Base-by-base conservation (phyloP, 2,113 vertebrate species). In the Panthera tigris region DNA sequence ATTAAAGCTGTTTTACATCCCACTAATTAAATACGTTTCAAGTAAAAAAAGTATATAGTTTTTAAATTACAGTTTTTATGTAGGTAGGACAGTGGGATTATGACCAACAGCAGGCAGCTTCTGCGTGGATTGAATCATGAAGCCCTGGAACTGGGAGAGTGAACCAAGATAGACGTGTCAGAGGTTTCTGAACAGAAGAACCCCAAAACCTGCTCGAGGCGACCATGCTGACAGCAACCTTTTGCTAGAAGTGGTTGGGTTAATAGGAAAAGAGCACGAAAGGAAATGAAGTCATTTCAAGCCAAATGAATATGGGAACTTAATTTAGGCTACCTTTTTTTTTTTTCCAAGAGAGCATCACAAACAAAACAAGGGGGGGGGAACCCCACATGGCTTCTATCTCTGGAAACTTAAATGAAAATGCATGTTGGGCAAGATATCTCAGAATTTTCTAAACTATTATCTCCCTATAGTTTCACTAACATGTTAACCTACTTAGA, bases 401-500 rank as follows among this genome's bases (percentile, higher is more conserved):
- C 97, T 97, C 96, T 95, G 92, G 94, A 89, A 90, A 97, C 86
- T 84, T 95, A 57, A 96, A 98, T 96, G 92, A 96, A 98, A 98
- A 98, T 97, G 55, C 18, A 96, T 48, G 50, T 97, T 98, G 96
- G 97, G 90, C 94, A 91, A 97, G 97, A 98, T 65, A 98, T 89
- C 98, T 98, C 85, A 97, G 98, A 98, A 98, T 98, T 98, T 98
- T 97, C 98, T 95, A 98, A 98, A 98, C 98, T 99, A 99, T 97
- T 98, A 99, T 99, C 98, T 99, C 99, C 99, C 99, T 99, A 99
- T 99, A 99, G 99, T 99, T 99, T 99, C 99, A 99, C 99, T 99
- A 99, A 99, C 99, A 99, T 99, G 99, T 99, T 99, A 99, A 99
- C 99, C 99, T 99, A 99, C 99, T 99, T 99, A 99, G 99, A 99